Evolutionary conservation across 2,113 vertebrate species (phyloP).

Genomic region (Mixornis gularis): DNA sequence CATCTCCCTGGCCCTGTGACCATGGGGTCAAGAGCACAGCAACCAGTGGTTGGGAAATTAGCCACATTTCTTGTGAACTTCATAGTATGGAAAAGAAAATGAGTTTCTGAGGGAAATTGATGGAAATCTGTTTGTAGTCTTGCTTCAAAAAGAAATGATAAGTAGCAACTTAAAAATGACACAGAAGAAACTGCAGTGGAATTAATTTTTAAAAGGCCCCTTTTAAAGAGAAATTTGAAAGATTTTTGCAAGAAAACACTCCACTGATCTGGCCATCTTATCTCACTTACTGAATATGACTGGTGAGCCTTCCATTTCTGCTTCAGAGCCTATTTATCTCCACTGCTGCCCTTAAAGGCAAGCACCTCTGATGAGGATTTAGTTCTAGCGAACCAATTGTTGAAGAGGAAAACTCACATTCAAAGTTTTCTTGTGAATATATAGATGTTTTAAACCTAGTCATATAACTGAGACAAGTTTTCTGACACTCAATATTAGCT

Average conservation of each 20-base stretch:
- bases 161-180: background rate
- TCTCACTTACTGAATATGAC: background rate
- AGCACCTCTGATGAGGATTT: background rate
- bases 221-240: background rate
- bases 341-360: background rate
- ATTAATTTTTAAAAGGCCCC: background rate
- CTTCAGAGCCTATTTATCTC: background rate
- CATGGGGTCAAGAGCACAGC: background rate
- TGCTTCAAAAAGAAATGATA: background rate
- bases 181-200: background rate
- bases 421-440: background rate
- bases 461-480: background rate
- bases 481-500: background rate
- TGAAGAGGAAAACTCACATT: background rate
- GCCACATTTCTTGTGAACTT: background rate
- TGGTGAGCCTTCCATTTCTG: background rate
- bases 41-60: background rate
- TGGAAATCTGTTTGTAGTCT: background rate
- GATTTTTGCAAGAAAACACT: background rate
- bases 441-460: background rate
- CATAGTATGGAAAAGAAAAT: background rate
- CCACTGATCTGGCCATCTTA: background rate
- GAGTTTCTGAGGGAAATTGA: background rate
- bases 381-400: background rate
- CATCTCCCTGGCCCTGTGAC: background rate